Conservation (phyloP, 2,797 vertebrate genomes). For the Poecile montanus region DNA sequence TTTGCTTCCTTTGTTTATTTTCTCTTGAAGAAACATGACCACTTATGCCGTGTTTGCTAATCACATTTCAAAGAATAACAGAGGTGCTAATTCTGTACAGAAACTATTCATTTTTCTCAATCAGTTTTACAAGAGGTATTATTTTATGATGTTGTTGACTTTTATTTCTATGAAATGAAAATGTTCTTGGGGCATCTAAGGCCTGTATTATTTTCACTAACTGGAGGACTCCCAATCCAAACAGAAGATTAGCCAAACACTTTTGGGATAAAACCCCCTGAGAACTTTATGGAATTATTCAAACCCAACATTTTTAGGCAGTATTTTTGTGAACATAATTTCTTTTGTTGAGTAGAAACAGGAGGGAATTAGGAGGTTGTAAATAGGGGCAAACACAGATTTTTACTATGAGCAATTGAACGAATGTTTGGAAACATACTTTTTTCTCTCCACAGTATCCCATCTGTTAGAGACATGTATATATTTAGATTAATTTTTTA, state of each 20-base stretch:
- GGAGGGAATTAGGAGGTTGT: not conserved
- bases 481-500: not conserved
- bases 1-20: conserved; percentile 4
- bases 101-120: not conserved
- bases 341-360: not conserved
- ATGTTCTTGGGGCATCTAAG: not conserved
- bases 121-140: not conserved
- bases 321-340: not conserved
- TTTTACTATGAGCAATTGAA: not conserved
- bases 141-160: not conserved
- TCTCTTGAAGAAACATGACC: not conserved
- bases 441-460: not conserved
- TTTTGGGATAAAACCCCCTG: not conserved
- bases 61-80: conserved; percentile 4
- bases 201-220: conserved; percentile 9
- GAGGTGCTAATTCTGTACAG: not conserved
- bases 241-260: not conserved
- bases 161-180: not conserved
- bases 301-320: not conserved
- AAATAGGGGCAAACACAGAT: not conserved
- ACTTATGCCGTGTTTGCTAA: not conserved
- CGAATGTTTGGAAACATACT: not conserved
- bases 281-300: not conserved
- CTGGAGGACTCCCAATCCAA: conserved; percentile 21
- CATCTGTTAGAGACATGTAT: not conserved